Base-by-base conservation (phyloP, 1,140 invertebrate species). In the Octopus sinensis region DNA sequence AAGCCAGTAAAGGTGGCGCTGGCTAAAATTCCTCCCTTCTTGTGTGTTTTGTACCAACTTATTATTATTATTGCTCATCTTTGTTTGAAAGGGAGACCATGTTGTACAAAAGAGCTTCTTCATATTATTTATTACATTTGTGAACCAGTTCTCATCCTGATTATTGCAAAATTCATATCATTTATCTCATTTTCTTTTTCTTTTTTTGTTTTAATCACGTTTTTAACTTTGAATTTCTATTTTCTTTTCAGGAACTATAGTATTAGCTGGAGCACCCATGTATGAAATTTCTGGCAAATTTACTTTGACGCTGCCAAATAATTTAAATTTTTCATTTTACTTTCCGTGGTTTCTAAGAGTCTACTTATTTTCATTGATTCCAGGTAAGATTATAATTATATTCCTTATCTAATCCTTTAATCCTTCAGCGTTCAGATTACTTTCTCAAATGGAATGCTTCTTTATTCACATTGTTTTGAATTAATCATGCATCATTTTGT, bases 321-420 rank as follows among this genome's bases (percentile, higher is more conserved):
- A 90, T 30, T 95, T 93, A 92, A 98, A 98, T 90, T 94, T 96
- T 86, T 93, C 95, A 10, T 97, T 98, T 89, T 93, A 96, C 89
- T 95, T 96, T 91, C 95, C 96, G 7, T 92, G 93, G 1, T 92
- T 96, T 77, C 91, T 98, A 85, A 93, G 94, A 84, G 80, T 95
- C 10, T 96, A 97, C 90, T 90, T 98, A 7, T 87, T 97, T 5
- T 89, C 96, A 0, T 93, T 95, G 54, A 91, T 96, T 83, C 95
- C 96, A 82, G 86, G 91, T 91, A 87, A 88, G 90, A 87, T 30
- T 73, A 54, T 78, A 78, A n/a, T 78, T n/a, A 51, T 30, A 9
- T 77, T n/a, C 10, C 12, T 17, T 12, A 2, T 12, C 30, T n/a
- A 77, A 77, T 43, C 3, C 30, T 43, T 3, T 17, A 43, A 77